Evolutionary conservation across 2,797 vertebrate species (phyloP).

Genomic region (Astyanax mexicanus): DNA sequence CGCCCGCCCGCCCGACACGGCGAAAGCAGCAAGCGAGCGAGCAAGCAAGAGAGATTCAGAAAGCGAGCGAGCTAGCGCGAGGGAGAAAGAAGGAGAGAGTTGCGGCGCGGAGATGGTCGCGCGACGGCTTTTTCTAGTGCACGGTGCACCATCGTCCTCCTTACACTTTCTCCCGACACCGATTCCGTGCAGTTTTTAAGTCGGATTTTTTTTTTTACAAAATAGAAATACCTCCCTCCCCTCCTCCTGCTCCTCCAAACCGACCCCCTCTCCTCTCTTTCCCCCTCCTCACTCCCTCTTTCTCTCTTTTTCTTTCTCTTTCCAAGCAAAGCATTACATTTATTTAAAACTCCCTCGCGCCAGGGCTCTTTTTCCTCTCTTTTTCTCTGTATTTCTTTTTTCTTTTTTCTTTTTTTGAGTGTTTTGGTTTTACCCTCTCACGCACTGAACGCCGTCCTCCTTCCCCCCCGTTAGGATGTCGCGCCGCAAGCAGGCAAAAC

Average conservation of each 20-base stretch:
- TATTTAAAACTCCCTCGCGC: background rate
- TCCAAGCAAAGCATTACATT: background rate
- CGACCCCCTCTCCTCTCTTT: background rate
- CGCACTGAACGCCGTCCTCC: conserved; percentile 58
- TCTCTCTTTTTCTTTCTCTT: conserved; percentile 61
- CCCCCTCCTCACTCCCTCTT: too few species aligned
- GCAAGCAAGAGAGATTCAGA: background rate
- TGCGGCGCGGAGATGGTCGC: conserved; percentile 79
- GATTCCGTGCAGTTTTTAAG: conserved; percentile 73
- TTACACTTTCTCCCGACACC: conserved; percentile 75
- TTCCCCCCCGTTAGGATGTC: conserved; percentile 87
- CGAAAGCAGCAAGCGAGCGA: too few species aligned
- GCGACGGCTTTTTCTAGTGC: conserved; percentile 73
- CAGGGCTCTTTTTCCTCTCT: conserved; percentile 51
- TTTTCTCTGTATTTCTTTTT: conserved; percentile 61
- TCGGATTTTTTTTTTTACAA: conserved; percentile 55
- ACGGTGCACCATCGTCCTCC: conserved; percentile 55
- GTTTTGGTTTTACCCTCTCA: conserved; percentile 2
- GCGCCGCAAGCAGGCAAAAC: conserved; percentile 99
- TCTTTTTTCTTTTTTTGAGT: background rate
- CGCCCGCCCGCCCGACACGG: too few species aligned
- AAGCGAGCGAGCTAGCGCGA: background rate
- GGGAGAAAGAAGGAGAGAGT: background rate
- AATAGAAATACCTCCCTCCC: background rate
- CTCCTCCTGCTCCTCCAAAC: conserved; percentile 56